Evolutionary conservation across 2,113 vertebrate species (phyloP).

Genomic region (Chamaea fasciata): DNA sequence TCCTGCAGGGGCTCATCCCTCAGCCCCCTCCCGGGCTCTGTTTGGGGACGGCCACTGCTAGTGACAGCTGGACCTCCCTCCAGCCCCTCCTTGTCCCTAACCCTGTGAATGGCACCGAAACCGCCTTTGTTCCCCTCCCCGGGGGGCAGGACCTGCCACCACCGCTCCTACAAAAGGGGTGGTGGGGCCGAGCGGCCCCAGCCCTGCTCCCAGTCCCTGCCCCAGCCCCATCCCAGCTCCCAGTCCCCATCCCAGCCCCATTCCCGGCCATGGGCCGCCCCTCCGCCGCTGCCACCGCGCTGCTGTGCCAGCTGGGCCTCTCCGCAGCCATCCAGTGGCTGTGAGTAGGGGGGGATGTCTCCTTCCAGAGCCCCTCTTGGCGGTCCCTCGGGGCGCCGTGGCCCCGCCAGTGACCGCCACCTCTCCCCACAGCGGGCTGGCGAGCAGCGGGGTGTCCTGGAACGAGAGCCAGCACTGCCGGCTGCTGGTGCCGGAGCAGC

Average conservation of each 20-base stretch:
- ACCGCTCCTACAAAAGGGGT: background rate
- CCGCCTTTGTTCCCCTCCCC: conserved; percentile 19
- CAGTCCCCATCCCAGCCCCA: background rate
- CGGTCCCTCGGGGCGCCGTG: background rate
- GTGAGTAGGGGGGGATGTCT: conserved; percentile 55
- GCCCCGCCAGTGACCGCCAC: background rate
- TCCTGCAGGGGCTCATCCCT: background rate
- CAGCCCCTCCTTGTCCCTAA: background rate
- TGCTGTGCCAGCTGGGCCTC: conserved; percentile 26
- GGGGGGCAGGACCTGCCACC: background rate
- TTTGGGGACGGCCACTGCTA: background rate
- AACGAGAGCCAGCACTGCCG: conserved; percentile 75
- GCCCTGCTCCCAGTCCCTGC: accelerated
- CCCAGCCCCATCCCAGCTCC: background rate
- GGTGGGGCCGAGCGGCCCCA: background rate
- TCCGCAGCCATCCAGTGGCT: conserved; percentile 71
- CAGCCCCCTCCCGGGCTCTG: background rate
- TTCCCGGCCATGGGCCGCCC: background rate
- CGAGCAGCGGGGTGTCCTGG: conserved; percentile 61
- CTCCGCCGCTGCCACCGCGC: background rate
- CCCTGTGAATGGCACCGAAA: conserved; percentile 26
- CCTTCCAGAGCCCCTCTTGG: accelerated
- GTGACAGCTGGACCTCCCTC: background rate
- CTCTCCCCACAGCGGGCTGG: conserved; percentile 59
- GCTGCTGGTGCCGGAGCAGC: conserved; percentile 65